These are phyloP conservation scores for Charadrius vociferus DNA, from an alignment of 2,113 vertebrate species.

Conservation along the genomic window DNA sequence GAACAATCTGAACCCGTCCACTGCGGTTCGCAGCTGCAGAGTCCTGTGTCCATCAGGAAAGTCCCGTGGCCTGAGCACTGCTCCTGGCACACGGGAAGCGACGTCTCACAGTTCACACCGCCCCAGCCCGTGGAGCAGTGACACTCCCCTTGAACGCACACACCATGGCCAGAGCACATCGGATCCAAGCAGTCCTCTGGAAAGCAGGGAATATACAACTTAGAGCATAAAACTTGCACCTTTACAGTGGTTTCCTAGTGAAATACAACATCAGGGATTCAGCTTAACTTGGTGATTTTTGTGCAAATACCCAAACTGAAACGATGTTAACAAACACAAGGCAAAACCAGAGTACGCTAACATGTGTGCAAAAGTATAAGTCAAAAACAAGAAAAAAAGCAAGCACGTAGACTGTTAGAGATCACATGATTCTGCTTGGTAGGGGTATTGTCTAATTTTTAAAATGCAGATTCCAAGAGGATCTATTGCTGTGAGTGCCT, in stretches of 20 bases:
- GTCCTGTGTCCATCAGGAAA: conserved; percentile 85
- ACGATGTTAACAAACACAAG: neutral
- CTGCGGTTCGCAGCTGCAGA: conserved; percentile 90
- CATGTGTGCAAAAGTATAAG: neutral
- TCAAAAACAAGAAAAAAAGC: neutral
- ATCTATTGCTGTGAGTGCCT: neutral
- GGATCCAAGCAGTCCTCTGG: conserved; percentile 95
- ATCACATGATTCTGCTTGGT: neutral
- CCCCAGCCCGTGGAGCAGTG: conserved; percentile 93
- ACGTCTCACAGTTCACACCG: conserved; percentile 86
- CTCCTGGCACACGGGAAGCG: conserved; percentile 91
- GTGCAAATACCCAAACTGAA: neutral
- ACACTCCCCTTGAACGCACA: conserved; percentile 92
- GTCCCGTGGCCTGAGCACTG: conserved; percentile 94
- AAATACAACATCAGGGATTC: neutral
- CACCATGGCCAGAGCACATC: conserved; percentile 88
- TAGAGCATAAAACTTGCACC: neutral
- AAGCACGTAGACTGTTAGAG: neutral
- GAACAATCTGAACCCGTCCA: conserved; percentile 95
- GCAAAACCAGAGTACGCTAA: neutral
- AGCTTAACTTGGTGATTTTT: neutral
- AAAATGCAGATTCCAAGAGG: neutral
- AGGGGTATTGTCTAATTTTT: neutral
- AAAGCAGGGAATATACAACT: neutral
- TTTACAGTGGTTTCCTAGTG: neutral